These are phyloP conservation scores for Oxygymnocypris stewartii DNA, from an alignment of 2,113 vertebrate species.

Conservation along the genomic window DNA sequence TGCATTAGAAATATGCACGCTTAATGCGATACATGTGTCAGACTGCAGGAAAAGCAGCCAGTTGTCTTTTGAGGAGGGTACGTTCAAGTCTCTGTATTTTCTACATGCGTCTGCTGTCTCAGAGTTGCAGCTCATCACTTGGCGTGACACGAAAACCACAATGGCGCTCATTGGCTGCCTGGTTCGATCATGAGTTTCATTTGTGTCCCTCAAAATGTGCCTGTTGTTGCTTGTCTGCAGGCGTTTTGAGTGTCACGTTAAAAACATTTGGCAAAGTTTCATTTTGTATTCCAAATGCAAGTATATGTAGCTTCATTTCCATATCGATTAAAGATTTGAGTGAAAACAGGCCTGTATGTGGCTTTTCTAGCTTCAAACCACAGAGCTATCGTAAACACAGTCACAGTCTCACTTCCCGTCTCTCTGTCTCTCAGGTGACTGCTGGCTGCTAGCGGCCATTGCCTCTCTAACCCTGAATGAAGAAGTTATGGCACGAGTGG, in stretches of 20 bases:
- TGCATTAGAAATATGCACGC: neutral
- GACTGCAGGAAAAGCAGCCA: neutral
- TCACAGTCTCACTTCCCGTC: slow-evolving; percentile 27
- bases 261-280: neutral
- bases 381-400: neutral
- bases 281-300: neutral
- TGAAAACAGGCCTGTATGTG: neutral
- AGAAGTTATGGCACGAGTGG: slow-evolving; percentile 72
- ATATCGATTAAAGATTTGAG: neutral
- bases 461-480: slow-evolving; percentile 77
- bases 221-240: neutral
- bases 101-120: neutral
- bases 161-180: neutral
- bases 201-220: neutral
- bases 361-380: neutral
- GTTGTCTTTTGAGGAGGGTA: neutral
- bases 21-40: neutral
- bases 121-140: slow-evolving; percentile 11
- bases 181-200: neutral
- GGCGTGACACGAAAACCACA: slow-evolving; percentile 29
- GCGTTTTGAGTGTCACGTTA: neutral
- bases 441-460: slow-evolving; percentile 80
- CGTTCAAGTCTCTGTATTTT: neutral
- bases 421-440: slow-evolving; percentile 68
- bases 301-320: neutral